phyloP scores from a whole-genome alignment of 2,797 vertebrate genomes.

The Lagodon rhomboides region DNA sequence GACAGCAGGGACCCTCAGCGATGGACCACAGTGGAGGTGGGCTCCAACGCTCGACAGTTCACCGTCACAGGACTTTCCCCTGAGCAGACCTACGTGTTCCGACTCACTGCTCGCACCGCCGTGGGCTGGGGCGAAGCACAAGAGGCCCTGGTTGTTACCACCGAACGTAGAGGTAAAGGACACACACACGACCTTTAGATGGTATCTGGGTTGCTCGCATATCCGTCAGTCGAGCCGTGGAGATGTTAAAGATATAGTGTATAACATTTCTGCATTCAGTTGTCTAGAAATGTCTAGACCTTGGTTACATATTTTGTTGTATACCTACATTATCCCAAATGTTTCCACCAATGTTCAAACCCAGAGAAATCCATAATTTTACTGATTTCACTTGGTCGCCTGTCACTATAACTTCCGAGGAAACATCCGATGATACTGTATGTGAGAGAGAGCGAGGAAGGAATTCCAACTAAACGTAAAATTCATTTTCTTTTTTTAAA shows the following conservation, averaged over 20 bases:
- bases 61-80: constrained; percentile 90
- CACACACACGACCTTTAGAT: background rate
- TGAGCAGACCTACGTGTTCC: constrained; percentile 92
- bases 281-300: too few species aligned
- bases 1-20: constrained; percentile 91
- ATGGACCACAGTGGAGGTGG: constrained; percentile 95
- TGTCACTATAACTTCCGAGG: too few species aligned
- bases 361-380: too few species aligned
- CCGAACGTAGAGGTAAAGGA: constrained; percentile 92
- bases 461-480: too few species aligned
- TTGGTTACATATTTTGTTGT: too few species aligned
- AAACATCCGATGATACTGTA: too few species aligned
- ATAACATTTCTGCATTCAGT: too few species aligned
- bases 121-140: constrained; percentile 93
- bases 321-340: too few species aligned
- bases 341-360: too few species aligned
- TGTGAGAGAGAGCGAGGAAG: too few species aligned
- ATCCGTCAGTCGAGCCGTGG: background rate
- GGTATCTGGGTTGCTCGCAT: background rate
- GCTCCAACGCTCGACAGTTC: constrained; percentile 92
- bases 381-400: too few species aligned
- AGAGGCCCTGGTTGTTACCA: constrained; percentile 94
- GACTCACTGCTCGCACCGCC: constrained; percentile 92
- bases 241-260: background rate
- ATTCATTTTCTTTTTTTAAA: too few species aligned